phyloP scores from a whole-genome alignment of 2,797 vertebrate species.

The Lophotriccus pileatus region DNA sequence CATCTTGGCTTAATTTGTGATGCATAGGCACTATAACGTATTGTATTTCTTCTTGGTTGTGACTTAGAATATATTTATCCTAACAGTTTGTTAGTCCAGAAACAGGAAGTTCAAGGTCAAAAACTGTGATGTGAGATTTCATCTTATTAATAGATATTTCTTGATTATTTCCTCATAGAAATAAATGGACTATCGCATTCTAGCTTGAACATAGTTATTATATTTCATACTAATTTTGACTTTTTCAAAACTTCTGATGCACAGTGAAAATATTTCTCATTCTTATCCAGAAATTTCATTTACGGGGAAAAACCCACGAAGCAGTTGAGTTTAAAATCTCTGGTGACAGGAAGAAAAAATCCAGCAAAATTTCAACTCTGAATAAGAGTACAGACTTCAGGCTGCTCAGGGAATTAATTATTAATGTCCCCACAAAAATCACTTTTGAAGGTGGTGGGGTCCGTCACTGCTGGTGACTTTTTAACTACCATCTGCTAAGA shows the following conservation, averaged over 20 bases:
- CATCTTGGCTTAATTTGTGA: not conserved
- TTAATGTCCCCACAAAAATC: not conserved
- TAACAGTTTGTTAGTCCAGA: not conserved
- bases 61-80: not conserved
- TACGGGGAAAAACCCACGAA: not conserved
- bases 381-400: not conserved
- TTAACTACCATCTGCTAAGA: not conserved
- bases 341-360: not conserved
- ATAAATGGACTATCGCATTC: not conserved
- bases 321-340: not conserved
- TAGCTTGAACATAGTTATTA: not conserved
- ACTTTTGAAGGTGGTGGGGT: not conserved
- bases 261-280: not conserved
- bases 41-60: not conserved
- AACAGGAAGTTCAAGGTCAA: not conserved
- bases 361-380: not conserved
- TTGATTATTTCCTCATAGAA: not conserved
- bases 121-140: not conserved
- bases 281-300: not conserved
- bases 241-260: not conserved
- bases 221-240: no score
- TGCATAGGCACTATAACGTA: not conserved
- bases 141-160: not conserved
- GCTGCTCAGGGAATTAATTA: no score
- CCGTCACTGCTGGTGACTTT: not conserved